A percentile compares a stretch with the other conserved stretches of the same genome.
phyloP scores from a whole-genome alignment of 2,888 invertebrate genomes.

The Acanthosepion esculentum region DNA sequence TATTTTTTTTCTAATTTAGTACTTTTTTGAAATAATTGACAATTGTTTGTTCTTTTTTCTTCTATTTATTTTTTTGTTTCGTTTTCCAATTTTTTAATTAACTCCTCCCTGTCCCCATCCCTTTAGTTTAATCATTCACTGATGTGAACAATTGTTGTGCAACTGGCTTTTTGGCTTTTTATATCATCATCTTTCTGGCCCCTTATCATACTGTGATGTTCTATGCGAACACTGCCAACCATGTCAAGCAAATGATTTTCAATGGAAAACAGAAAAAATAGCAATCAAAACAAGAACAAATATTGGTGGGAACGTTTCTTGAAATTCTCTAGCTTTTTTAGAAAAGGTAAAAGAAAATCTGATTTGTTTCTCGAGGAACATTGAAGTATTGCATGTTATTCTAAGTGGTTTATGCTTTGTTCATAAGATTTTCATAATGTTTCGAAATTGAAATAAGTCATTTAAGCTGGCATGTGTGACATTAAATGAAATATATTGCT shows the following conservation, averaged over 20 bases:
- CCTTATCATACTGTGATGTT: slow-evolving; percentile 8
- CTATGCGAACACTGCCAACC: not conserved
- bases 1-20: not conserved
- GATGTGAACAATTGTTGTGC: slow-evolving; percentile 20
- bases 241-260: not conserved
- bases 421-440: not conserved
- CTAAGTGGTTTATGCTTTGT: not conserved
- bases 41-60: slow-evolving; percentile 18
- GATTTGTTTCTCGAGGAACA: not conserved
- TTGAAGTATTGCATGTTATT: not conserved
- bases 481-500: not conserved
- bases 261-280: not conserved
- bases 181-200: not conserved
- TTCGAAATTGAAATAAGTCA: not conserved
- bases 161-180: slow-evolving; percentile 3
- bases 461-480: slow-evolving; percentile 6
- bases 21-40: not conserved
- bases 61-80: slow-evolving; percentile 15
- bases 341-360: not conserved
- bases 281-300: not conserved
- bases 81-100: slow-evolving; percentile 18
- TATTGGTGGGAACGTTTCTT: not conserved
- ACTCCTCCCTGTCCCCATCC: not conserved
- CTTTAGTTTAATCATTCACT: not conserved
- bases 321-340: not conserved